phyloP scores from a whole-genome alignment of 2,797 vertebrate genomes.

The Coranthus polyacanthus region DNA sequence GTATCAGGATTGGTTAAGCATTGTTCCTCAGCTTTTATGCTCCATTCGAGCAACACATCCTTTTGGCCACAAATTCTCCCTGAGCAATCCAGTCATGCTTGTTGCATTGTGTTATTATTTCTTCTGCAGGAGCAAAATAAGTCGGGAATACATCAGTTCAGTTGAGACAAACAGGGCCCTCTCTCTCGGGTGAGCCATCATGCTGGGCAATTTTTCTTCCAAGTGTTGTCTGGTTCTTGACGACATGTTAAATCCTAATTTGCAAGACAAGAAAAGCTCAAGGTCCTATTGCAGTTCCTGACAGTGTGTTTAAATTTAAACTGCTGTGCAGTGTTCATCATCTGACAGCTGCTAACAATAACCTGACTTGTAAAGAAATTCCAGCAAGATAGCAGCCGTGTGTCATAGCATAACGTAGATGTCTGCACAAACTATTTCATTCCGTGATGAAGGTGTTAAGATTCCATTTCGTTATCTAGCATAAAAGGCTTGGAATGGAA shows the following conservation, averaged over 20 bases:
- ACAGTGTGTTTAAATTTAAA: background rate
- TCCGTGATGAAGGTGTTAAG: background rate
- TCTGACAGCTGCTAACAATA: background rate
- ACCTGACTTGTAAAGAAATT: background rate
- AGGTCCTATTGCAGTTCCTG: background rate
- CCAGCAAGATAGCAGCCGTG: background rate
- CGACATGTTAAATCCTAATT: conserved; percentile 22
- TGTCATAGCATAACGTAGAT: conserved; percentile 3
- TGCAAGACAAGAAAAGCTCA: conserved; percentile 4
- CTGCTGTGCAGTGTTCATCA: background rate
- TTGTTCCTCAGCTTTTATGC: conserved; percentile 41
- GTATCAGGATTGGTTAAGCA: conserved; percentile 48
- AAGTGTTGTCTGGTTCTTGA: conserved; percentile 1
- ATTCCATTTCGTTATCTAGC: background rate
- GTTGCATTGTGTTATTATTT: conserved; percentile 23
- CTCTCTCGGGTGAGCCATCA: conserved; percentile 3
- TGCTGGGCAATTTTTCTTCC: background rate
- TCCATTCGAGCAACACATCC: conserved; percentile 30
- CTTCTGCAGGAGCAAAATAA: conserved; percentile 9
- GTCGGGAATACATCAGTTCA: conserved; percentile 1
- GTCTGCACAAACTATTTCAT: background rate
- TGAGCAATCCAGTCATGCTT: conserved; percentile 25
- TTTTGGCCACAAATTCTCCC: conserved; percentile 31
- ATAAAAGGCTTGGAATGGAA: background rate
- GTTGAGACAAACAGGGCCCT: background rate